A percentile compares a stretch with the other conserved stretches of the same genome.
These are phyloP conservation scores for Cryptus armator DNA, from an alignment of 2,888 invertebrate genomes.

Conservation along the genomic window DNA sequence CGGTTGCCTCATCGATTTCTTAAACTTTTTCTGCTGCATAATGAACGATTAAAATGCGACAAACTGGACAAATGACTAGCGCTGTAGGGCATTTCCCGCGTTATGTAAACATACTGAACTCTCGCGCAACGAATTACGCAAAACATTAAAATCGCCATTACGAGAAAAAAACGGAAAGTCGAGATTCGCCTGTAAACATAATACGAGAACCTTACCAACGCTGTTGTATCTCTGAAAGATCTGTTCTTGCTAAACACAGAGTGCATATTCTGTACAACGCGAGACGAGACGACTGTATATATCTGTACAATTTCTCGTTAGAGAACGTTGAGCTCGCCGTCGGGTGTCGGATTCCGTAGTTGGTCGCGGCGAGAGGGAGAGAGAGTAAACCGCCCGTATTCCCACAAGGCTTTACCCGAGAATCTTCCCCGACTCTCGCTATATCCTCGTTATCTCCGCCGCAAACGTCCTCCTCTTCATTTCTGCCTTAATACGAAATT, in stretches of 20 bases:
- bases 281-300: neutral
- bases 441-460: slow-evolving; percentile 52
- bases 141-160: neutral
- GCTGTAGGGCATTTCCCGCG: neutral
- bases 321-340: slow-evolving; percentile 8
- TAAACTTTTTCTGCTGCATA: neutral
- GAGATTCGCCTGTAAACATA: slow-evolving; percentile 2
- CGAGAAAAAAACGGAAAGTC: neutral
- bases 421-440: slow-evolving; percentile 40
- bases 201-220: neutral
- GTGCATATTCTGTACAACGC: neutral
- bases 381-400: slow-evolving; percentile 39
- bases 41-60: neutral
- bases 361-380: neutral
- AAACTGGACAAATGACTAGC: neutral
- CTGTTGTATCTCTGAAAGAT: neutral
- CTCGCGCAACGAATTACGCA: neutral
- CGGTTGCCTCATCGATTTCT: neutral
- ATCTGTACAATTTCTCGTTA: slow-evolving; percentile 51
- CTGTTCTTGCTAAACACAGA: slow-evolving; percentile 8
- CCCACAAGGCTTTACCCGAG: slow-evolving; percentile 39
- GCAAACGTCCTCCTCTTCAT: slow-evolving; percentile 43
- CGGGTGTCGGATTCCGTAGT: slow-evolving; percentile 19
- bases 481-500: slow-evolving; percentile 48
- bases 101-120: neutral